A percentile compares a stretch with the other conserved stretches of the same genome.
Evolutionary conservation across 2,113 vertebrate genomes (phyloP).

Genomic region (Petroica traversi): DNA sequence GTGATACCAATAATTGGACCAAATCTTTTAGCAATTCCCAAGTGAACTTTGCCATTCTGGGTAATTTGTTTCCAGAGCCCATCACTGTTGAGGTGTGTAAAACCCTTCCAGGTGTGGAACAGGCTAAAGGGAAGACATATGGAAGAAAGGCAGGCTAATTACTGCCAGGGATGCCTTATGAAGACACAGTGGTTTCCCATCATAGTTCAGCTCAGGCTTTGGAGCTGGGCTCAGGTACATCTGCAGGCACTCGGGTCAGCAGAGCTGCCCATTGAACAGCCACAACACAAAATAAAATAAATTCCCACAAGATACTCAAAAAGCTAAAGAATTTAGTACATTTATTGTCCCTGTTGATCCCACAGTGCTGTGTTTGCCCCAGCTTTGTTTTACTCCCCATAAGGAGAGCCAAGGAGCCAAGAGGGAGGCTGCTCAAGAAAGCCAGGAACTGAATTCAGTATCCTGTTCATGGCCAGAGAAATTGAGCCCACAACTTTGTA

Average conservation of each 20-base stretch:
- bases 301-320: background rate
- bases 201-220: background rate
- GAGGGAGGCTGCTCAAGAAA: background rate
- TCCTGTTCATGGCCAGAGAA: background rate
- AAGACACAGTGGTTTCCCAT: background rate
- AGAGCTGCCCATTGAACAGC: background rate
- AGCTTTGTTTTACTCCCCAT: background rate
- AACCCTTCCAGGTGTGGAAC: background rate
- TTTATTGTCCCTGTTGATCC: background rate
- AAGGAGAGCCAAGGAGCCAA: background rate
- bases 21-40: background rate
- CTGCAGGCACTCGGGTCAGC: background rate
- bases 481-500: background rate
- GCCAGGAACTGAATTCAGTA: background rate
- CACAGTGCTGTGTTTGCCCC: rapidly evolving
- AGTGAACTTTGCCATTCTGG: background rate
- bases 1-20: background rate
- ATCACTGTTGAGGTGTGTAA: background rate
- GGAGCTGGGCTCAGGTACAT: background rate
- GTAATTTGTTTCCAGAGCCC: background rate
- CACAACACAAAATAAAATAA: background rate
- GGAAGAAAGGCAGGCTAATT: background rate
- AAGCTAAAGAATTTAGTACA: background rate
- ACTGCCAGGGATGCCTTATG: background rate
- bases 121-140: background rate